A percentile compares a stretch with the other conserved stretches of the same genome.
Conservation (phyloP, 2,888 invertebrate genomes). For the Gasteruption jaculator region DNA sequence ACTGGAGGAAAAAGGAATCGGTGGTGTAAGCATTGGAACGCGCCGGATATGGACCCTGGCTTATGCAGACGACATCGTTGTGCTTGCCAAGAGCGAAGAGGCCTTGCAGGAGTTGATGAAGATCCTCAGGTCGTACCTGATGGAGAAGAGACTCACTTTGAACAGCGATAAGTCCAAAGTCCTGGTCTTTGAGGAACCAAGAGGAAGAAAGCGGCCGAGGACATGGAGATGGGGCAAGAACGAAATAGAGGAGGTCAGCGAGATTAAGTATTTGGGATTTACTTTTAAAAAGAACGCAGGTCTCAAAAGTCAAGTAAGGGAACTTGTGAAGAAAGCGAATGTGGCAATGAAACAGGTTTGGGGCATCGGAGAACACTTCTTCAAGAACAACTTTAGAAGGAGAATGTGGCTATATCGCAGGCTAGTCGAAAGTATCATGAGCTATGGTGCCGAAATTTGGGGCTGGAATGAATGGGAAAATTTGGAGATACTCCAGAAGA, state of each 20-base stretch:
- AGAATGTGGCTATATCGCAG: constrained; percentile 12
- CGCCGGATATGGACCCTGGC: constrained; percentile 15
- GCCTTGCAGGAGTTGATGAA: constrained; percentile 16
- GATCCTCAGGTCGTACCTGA: constrained; percentile 12
- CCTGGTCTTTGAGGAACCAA: constrained; percentile 16
- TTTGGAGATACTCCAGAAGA: constrained; percentile 10
- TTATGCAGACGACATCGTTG: no score
- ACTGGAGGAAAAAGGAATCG: no score
- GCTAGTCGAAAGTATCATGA: constrained; percentile 11
- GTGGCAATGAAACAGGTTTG: constrained; percentile 11
- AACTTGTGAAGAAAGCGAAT: constrained; percentile 11
- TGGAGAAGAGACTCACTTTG: constrained; percentile 10
- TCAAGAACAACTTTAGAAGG: constrained; percentile 12
- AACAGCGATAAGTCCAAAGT: constrained; percentile 18
- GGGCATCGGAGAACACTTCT: constrained; percentile 14
- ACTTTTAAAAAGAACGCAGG: constrained; percentile 11
- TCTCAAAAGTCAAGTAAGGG: constrained; percentile 8
- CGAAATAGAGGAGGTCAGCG: constrained; percentile 19
- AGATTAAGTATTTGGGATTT: constrained; percentile 20
- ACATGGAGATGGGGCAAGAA: constrained; percentile 15
- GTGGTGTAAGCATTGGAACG: constrained; percentile 10
- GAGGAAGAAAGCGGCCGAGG: constrained; percentile 9
- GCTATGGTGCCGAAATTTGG: constrained; percentile 20
- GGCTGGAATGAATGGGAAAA: constrained; percentile 13
- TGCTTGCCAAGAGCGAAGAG: constrained; percentile 13